Conservation (phyloP, 2,888 invertebrate species). For the Orchesellides sinensis region DNA sequence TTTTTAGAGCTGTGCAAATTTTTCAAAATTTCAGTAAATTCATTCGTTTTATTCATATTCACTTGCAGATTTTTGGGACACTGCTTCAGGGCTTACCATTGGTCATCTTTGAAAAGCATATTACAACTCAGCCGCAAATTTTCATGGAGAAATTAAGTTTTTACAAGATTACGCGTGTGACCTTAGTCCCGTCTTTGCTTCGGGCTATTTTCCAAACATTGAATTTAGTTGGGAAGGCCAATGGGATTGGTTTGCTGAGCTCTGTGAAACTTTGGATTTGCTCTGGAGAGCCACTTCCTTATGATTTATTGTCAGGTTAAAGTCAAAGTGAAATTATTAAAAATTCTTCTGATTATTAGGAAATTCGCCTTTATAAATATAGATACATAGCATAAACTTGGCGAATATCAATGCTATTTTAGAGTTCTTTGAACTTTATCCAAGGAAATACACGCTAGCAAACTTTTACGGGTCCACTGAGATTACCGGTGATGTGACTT, state of each 20-base stretch:
- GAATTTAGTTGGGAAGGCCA: slow-evolving; percentile 24
- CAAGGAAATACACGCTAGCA: slow-evolving; percentile 80
- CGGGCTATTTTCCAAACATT: slow-evolving; percentile 67
- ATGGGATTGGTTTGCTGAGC: slow-evolving; percentile 77
- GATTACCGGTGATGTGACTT: slow-evolving; percentile 94
- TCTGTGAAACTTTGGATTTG: slow-evolving; percentile 88
- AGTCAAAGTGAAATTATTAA: background rate
- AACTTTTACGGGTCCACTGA: slow-evolving; percentile 97
- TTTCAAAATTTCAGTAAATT: background rate
- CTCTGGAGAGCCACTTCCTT: slow-evolving; percentile 83
- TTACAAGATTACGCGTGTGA: slow-evolving; percentile 80
- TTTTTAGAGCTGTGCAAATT: background rate
- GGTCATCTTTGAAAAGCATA: slow-evolving; percentile 84
- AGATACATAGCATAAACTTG: no score
- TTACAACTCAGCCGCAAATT: slow-evolving; percentile 75
- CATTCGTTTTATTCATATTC: background rate
- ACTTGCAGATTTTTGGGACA: slow-evolving; percentile 87
- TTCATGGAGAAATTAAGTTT: slow-evolving; percentile 57
- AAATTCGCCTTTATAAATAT: no score
- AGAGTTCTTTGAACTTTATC: slow-evolving; percentile 81
- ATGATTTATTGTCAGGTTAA: slow-evolving; percentile 80
- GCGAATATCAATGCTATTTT: no score
- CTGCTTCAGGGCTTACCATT: slow-evolving; percentile 85
- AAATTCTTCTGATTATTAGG: no score
- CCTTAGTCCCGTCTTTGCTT: slow-evolving; percentile 90